Percentiles rank a stretch among this genome's conserved stretches.
phyloP scores from a whole-genome alignment of 2,797 vertebrate genomes.

The Erithacus rubecula region DNA sequence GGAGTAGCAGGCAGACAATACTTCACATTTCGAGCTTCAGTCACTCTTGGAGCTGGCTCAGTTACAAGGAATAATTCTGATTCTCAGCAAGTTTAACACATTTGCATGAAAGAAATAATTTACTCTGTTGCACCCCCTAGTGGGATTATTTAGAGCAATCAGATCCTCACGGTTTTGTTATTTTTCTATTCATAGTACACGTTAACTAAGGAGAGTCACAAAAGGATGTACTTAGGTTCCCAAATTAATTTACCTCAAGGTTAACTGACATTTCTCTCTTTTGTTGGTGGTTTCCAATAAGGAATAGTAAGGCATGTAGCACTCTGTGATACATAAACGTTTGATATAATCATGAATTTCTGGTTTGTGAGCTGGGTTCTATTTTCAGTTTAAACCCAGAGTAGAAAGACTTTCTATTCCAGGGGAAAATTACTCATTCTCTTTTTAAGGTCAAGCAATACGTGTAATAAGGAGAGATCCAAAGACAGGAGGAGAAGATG shows the following conservation, averaged over 20 bases:
- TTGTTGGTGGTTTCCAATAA: background rate
- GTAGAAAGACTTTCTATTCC: conserved; percentile 13
- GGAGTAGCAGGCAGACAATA: conserved; percentile 30
- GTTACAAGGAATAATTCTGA: conserved; percentile 53
- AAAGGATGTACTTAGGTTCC: background rate
- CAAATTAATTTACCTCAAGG: conserved; percentile 26
- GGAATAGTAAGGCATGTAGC: background rate
- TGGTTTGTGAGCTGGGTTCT: background rate
- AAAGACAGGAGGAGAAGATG: background rate
- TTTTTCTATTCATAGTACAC: background rate
- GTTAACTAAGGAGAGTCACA: conserved; percentile 8
- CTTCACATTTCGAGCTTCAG: conserved; percentile 23
- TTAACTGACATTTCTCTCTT: background rate
- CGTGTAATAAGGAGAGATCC: background rate
- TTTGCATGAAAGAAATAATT: conserved; percentile 66
- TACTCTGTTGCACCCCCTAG: conserved; percentile 75
- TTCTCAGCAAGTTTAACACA: conserved; percentile 41
- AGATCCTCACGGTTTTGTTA: background rate
- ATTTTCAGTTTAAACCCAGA: background rate
- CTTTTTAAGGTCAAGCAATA: conserved; percentile 32
- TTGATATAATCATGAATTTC: background rate
- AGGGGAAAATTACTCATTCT: conserved; percentile 15
- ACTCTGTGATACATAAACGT: background rate
- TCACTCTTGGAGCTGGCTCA: conserved; percentile 44
- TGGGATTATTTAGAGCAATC: conserved; percentile 48